These are phyloP conservation scores for Zaprionus lineosus DNA, from an alignment of 2,888 invertebrate species.

Conservation along the genomic window DNA sequence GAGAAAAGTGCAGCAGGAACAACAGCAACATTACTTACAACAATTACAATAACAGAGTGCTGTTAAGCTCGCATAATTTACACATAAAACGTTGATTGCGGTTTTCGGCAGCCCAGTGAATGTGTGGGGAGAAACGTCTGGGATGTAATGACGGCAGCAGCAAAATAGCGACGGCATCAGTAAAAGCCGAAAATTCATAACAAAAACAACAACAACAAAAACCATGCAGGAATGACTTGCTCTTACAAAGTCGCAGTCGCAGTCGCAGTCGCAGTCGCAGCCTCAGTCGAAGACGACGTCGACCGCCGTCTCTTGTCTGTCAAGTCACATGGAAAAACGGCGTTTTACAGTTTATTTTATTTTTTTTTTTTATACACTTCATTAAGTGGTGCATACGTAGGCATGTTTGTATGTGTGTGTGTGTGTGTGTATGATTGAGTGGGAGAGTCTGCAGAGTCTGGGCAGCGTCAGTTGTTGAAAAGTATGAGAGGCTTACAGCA, in stretches of 20 bases:
- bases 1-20: too few relatives aligned
- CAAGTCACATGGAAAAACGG: conserved; percentile 83
- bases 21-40: conserved; percentile 8
- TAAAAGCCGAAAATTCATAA: conserved; percentile 25
- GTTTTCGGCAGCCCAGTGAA: conserved; percentile 31
- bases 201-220: conserved; percentile 28
- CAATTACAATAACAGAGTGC: conserved; percentile 23
- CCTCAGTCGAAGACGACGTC: conserved; percentile 15
- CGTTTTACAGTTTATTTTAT: conserved; percentile 72
- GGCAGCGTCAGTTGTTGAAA: conserved; percentile 1
- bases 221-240: conserved; percentile 54
- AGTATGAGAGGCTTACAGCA: conserved; percentile 1
- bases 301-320: conserved; percentile 70
- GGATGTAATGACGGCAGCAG: conserved; percentile 49
- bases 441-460: conserved; percentile 55
- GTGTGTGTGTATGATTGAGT: conserved; percentile 32
- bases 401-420: conserved; percentile 24
- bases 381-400: conserved; percentile 70
- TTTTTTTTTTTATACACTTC: conserved; percentile 50
- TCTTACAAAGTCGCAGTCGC: conserved; percentile 40
- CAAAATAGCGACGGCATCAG: conserved; percentile 8
- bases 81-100: conserved; percentile 47
- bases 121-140: conserved; percentile 25
- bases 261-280: conserved; percentile 15
- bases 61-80: conserved; percentile 66